A percentile compares a stretch with the other conserved stretches of the same genome.
These are phyloP conservation scores for Cantharis flavilabris DNA, from an alignment of 2,888 invertebrate genomes.

Conservation along the genomic window DNA sequence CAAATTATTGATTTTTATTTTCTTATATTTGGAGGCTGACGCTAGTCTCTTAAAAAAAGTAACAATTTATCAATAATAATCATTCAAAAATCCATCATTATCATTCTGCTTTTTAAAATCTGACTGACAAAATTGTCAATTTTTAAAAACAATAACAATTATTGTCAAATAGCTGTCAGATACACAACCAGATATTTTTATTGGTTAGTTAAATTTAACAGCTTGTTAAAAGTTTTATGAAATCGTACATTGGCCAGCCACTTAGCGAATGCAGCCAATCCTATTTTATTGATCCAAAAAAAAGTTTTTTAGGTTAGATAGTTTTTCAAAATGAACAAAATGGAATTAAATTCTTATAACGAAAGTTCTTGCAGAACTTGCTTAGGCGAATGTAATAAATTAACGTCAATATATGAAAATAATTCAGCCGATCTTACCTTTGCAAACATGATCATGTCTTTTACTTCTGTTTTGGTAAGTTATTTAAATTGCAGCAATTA, in stretches of 20 bases:
- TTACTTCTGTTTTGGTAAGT: constrained; percentile 27
- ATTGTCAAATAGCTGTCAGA: not conserved
- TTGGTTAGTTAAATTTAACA: too few relatives aligned
- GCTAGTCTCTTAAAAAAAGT: too few relatives aligned
- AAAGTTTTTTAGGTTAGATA: not conserved
- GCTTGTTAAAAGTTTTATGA: too few relatives aligned
- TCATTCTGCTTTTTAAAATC: too few relatives aligned
- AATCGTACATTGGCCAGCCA: not conserved
- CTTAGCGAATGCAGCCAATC: not conserved
- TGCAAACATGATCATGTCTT: constrained; percentile 28
- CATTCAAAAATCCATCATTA: too few relatives aligned
- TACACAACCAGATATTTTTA: too few relatives aligned
- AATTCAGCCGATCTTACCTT: constrained; percentile 18
- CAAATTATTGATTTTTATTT: too few relatives aligned
- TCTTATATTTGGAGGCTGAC: too few relatives aligned
- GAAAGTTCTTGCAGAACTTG: constrained; percentile 32
- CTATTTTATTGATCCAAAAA: not conserved
- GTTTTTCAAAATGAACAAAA: constrained; percentile 3
- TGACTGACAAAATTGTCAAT: not conserved
- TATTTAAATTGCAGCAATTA: not conserved
- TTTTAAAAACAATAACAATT: too few relatives aligned
- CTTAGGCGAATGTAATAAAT: constrained; percentile 19
- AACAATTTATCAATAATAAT: too few relatives aligned
- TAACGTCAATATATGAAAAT: constrained; percentile 24
- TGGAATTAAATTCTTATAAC: constrained; percentile 1